Evolutionary conservation across 2,797 vertebrate genomes (phyloP).

Genomic region (Crenichthys baileyi): DNA sequence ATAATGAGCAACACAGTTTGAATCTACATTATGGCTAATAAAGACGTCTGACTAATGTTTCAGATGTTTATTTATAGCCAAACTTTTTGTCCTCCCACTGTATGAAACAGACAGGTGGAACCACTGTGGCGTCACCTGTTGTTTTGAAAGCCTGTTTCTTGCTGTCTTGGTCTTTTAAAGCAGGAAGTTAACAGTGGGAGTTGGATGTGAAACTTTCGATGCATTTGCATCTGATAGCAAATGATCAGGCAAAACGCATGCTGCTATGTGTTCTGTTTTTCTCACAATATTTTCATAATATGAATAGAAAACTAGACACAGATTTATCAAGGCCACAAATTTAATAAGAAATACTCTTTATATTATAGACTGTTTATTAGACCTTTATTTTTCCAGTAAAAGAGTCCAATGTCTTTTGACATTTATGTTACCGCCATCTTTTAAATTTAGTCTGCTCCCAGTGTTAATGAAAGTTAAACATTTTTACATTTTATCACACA

Average conservation of each 20-base stretch:
- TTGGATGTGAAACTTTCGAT: conserved; percentile 4
- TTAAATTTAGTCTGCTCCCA: too few relatives aligned
- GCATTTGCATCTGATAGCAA: neutral
- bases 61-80: neutral
- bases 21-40: neutral
- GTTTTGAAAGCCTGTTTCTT: neutral
- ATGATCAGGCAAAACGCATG: neutral
- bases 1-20: neutral
- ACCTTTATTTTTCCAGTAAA: neutral
- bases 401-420: too few relatives aligned
- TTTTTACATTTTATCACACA: neutral
- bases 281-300: neutral
- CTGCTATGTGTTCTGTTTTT: neutral
- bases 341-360: too few relatives aligned
- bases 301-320: neutral
- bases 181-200: neutral
- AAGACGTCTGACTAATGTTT: neutral
- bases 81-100: neutral
- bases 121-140: neutral
- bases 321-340: neutral
- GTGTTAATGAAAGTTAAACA: neutral
- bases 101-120: neutral
- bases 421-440: too few relatives aligned
- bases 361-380: too few relatives aligned
- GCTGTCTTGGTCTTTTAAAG: neutral